Conservation (phyloP, 2,888 invertebrate genomes). For the Neoascia interrupta region DNA sequence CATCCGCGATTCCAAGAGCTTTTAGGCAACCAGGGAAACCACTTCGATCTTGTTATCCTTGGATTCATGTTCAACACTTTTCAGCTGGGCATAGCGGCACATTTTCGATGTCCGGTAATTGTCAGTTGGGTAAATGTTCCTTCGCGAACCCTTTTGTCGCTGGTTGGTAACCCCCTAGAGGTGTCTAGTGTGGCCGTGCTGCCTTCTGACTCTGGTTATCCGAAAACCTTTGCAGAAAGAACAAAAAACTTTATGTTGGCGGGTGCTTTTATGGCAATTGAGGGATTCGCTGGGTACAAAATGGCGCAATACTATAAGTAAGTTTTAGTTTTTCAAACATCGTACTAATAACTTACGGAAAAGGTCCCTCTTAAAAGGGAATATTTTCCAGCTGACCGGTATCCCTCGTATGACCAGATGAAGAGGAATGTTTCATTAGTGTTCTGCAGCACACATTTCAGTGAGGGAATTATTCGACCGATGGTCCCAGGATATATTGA, state of each 20-base stretch:
- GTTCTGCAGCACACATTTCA: slow-evolving; percentile 75
- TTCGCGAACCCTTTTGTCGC: not conserved
- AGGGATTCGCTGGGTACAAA: slow-evolving; percentile 22
- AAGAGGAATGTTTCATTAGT: slow-evolving; percentile 74
- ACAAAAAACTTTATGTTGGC: slow-evolving; percentile 70
- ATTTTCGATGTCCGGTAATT: slow-evolving; percentile 71
- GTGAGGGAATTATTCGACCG: slow-evolving; percentile 75
- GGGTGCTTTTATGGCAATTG: not conserved
- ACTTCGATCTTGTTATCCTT: slow-evolving; percentile 70
- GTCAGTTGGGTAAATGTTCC: slow-evolving; percentile 48
- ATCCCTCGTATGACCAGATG: slow-evolving; percentile 72
- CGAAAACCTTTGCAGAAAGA: slow-evolving; percentile 72
- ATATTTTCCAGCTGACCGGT: slow-evolving; percentile 70
- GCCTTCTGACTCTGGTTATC: not conserved
- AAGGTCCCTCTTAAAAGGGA: slow-evolving; percentile 57
- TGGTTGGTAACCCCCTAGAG: slow-evolving; percentile 37
- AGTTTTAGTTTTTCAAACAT: slow-evolving; percentile 2
- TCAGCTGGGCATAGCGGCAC: slow-evolving; percentile 70
- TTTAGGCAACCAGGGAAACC: slow-evolving; percentile 42
- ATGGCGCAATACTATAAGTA: slow-evolving; percentile 51
- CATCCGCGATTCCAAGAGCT: slow-evolving; percentile 57
- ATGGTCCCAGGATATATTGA: slow-evolving; percentile 75
- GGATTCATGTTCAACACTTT: slow-evolving; percentile 68
- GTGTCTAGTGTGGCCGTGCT: slow-evolving; percentile 21
- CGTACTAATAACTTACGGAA: too few species aligned